Evolutionary conservation across 1,140 invertebrate species (phyloP), one percentile per base, ranked within the genome.

Genomic region (Trichogramma pretiosum): DNA sequence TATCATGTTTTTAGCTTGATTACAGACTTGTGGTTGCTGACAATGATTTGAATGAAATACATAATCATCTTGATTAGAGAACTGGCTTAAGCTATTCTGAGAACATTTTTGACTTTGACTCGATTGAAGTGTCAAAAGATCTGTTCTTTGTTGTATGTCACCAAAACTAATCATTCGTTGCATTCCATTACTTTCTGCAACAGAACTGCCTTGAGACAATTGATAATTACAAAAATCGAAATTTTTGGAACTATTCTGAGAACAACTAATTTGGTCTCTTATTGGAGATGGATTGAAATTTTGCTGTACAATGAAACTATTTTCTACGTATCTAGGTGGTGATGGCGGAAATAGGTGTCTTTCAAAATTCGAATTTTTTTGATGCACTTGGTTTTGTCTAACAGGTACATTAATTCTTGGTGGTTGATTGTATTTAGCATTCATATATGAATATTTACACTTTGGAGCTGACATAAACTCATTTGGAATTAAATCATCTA

Each of bases 401-500:
- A 48, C 14, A 18, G 44, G 24, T 18, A 40, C 14, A 39, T 19
- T 37, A 18, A 52, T 52, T 42, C 39, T 47, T 13, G 40, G 14
- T 16, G 44, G 50, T 37, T 42, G 44, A 47, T 47, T 43, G 26
- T 52, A 52, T n/a, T 52, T 47, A 0, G 45, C 44, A 38, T 46
- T 51, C 49, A 51, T 51, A 11, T 46, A 32, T 13, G 30, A 7
- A 32, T 51, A 46, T 51, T 51, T 51, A 51, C 37, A 46, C 11
- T 51, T 52, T 43, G 39, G 44, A 33, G 50, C 50, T 43, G 46
- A 39, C 13, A 52, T 23, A 28, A 23, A 19, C 42, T 46, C 36
- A 51, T 39, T 51, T 16, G 37, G 9, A 16, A 22, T 22, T 16
- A 13, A 1, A 33, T n/a, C 45, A 3, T 21, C 34, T 14, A 17